Conservation (phyloP, 2,888 invertebrate species). For the Calephelis perditalis region DNA sequence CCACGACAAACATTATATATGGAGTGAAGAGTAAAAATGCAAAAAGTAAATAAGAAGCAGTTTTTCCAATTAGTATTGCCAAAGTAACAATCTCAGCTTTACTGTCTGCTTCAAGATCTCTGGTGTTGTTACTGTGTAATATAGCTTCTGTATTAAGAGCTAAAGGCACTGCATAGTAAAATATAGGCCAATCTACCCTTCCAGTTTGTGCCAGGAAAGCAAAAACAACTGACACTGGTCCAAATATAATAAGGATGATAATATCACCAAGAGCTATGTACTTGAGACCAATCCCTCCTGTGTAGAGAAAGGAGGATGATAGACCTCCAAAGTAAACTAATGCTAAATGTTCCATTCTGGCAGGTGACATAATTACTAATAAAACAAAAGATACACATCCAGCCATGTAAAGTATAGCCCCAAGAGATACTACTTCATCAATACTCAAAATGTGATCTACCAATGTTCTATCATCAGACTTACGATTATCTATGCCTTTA, state of each 20-base stretch:
- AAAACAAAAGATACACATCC: conserved; percentile 91
- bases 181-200: conserved; percentile 91
- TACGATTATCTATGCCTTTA: conserved; percentile 94
- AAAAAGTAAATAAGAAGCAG: conserved; percentile 93
- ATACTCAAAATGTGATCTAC: conserved; percentile 91
- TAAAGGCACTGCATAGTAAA: conserved; percentile 95
- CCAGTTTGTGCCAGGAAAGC: conserved; percentile 96
- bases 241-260: conserved; percentile 93
- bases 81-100: conserved; percentile 95
- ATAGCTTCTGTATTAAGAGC: conserved; percentile 97
- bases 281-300: conserved; percentile 96
- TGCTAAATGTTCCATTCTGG: conserved; percentile 96
- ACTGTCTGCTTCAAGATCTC: conserved; percentile 92
- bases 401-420: conserved; percentile 90
- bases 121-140: conserved; percentile 95
- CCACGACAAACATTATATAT: conserved; percentile 92
- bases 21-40: conserved; percentile 93
- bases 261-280: conserved; percentile 97
- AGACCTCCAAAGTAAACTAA: conserved; percentile 96
- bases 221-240: conserved; percentile 95
- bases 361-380: conserved; percentile 88
- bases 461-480: conserved; percentile 95
- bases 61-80: conserved; percentile 95
- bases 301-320: conserved; percentile 97
- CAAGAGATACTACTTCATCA: conserved; percentile 89